A percentile compares a stretch with the other conserved stretches of the same genome.
Conservation (phyloP, 2,113 vertebrate genomes). For the Ciconia stormi region DNA sequence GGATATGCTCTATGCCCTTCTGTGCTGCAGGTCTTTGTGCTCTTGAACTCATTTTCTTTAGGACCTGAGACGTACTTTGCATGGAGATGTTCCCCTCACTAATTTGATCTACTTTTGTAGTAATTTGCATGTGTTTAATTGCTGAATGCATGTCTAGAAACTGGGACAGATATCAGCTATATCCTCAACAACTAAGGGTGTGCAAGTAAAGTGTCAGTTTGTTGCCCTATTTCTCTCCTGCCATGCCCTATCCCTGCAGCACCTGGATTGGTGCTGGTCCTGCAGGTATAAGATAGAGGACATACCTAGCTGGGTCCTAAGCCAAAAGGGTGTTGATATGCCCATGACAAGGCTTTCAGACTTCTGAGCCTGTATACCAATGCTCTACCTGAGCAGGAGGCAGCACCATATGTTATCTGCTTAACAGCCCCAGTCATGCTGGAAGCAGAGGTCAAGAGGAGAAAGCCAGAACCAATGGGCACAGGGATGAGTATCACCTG, state of each 20-base stretch:
- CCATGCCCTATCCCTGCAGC: neutral
- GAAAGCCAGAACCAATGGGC: neutral
- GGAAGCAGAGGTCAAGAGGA: neutral
- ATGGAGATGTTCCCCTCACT: neutral
- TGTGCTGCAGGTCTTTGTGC: neutral
- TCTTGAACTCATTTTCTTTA: conserved; percentile 40
- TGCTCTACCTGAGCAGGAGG: neutral
- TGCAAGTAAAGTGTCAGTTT: neutral
- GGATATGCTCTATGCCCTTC: neutral
- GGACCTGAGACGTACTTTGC: neutral
- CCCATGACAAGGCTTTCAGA: neutral
- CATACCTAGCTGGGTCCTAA: neutral
- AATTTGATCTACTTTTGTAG: conserved; percentile 56
- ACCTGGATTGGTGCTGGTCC: neutral
- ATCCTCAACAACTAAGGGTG: neutral
- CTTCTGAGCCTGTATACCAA: neutral
- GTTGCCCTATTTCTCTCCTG: conserved; percentile 26
- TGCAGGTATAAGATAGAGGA: neutral
- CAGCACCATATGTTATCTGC: neutral
- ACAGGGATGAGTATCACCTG: neutral
- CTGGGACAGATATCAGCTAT: conserved; percentile 22
- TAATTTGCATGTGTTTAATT: conserved; percentile 64
- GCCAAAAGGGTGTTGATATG: neutral
- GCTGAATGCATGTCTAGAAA: conserved; percentile 34
- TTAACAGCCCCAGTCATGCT: neutral